Conservation (phyloP, 1,140 invertebrate genomes). For the Lanistes nyassanus region DNA sequence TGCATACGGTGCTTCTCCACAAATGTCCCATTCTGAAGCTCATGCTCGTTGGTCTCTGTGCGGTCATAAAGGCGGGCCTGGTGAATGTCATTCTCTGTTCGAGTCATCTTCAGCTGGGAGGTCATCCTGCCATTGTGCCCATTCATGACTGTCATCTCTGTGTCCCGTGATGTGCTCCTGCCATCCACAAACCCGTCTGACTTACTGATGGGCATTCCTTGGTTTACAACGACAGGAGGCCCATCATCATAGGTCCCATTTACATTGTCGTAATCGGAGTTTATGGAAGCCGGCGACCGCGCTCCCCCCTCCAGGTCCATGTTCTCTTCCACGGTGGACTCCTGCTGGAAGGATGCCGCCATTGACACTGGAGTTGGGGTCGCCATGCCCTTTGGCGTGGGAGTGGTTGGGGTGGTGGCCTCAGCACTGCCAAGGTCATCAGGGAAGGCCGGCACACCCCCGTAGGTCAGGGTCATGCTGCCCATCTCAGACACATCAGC, state of each 20-base stretch:
- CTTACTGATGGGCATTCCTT: constrained; percentile 46
- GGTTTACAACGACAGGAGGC: not conserved
- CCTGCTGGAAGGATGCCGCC: constrained; percentile 13
- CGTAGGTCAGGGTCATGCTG: constrained; percentile 37
- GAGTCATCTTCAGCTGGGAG: constrained; percentile 28
- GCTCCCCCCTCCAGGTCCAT: constrained; percentile 33
- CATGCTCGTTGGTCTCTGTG: constrained; percentile 13
- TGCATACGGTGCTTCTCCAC: constrained; percentile 27
- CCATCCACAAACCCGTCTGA: constrained; percentile 48
- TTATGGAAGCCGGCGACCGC: constrained; percentile 44
- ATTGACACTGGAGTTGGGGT: constrained; percentile 23
- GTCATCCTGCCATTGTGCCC: constrained; percentile 27
- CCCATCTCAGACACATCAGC: constrained; percentile 55
- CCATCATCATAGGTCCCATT: constrained; percentile 35
- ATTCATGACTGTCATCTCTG: constrained; percentile 34
- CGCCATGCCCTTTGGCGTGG: not conserved
- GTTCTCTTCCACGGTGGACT: constrained; percentile 5
- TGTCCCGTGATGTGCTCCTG: constrained; percentile 2
- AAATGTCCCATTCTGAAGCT: constrained; percentile 35
- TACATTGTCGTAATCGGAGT: constrained; percentile 61
- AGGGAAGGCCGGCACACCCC: constrained; percentile 32
- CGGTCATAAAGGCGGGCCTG: constrained; percentile 21
- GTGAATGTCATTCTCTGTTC: constrained; percentile 35
- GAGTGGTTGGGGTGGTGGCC: constrained; percentile 25
- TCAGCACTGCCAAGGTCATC: constrained; percentile 40